A percentile compares a stretch with the other conserved stretches of the same genome.
These are phyloP conservation scores for Aphodius sticticus DNA, from an alignment of 2,888 invertebrate species.

Conservation along the genomic window DNA sequence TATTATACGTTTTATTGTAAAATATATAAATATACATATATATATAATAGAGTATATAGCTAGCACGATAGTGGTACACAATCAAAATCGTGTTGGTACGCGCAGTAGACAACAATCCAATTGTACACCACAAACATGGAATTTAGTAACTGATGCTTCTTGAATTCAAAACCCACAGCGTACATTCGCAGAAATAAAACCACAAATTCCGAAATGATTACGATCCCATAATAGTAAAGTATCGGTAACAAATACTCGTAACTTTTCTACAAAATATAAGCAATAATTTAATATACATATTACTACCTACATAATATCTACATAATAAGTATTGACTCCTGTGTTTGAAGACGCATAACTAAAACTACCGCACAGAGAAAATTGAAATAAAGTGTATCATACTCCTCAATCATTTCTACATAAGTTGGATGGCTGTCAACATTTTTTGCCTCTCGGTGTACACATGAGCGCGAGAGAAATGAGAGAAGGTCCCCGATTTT, in stretches of 20 bases:
- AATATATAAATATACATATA: not conserved
- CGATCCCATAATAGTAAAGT: slow-evolving; percentile 52
- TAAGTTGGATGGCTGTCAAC: no score
- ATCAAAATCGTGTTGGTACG: slow-evolving; percentile 46
- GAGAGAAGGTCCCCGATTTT: no score
- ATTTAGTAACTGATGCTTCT: slow-evolving; percentile 50
- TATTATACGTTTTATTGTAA: not conserved
- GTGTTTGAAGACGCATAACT: no score
- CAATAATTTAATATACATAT: not conserved
- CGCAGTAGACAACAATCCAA: slow-evolving; percentile 56
- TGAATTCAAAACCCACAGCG: slow-evolving; percentile 49
- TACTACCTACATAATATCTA: no score
- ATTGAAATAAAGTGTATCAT: no score
- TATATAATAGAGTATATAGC: not conserved
- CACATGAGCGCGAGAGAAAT: no score
- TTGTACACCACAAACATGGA: slow-evolving; percentile 55
- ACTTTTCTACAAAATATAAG: slow-evolving; percentile 48
- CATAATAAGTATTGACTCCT: no score
- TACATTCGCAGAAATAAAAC: slow-evolving; percentile 50
- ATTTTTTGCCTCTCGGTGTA: no score
- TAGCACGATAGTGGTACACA: slow-evolving; percentile 20
- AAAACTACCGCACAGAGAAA: no score
- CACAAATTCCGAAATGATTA: slow-evolving; percentile 52
- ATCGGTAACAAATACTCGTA: slow-evolving; percentile 55
- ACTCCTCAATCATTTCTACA: no score